Percentiles rank a stretch among this genome's conserved stretches.
phyloP scores from a whole-genome alignment of 2,888 invertebrate species.

The Deilephila elpenor region DNA sequence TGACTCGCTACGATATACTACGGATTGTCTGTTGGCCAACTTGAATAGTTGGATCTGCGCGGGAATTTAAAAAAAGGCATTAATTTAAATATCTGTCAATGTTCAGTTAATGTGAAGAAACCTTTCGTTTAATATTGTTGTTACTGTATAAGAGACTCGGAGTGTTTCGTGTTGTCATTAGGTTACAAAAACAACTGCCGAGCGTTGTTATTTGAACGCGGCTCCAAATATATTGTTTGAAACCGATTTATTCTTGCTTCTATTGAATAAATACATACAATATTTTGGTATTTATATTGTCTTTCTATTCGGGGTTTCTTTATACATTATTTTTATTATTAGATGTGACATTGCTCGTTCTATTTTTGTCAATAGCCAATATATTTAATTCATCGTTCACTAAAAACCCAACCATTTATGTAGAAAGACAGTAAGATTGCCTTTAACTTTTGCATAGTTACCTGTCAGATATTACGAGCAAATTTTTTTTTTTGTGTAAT shows the following conservation, averaged over 20 bases:
- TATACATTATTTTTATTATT: too few relatives aligned
- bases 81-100: not conserved
- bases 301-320: too few relatives aligned
- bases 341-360: too few relatives aligned
- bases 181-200: not conserved
- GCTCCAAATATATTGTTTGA: not conserved
- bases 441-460: too few relatives aligned
- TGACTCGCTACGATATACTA: too few relatives aligned
- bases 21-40: not conserved
- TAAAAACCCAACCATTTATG: too few relatives aligned
- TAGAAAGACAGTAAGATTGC: too few relatives aligned
- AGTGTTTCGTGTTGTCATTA: constrained; percentile 6
- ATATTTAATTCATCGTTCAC: too few relatives aligned
- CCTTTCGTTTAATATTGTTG: constrained; percentile 1
- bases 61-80: not conserved
- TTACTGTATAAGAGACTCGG: constrained; percentile 4
- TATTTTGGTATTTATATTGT: not conserved
- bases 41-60: not conserved
- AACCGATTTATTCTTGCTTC: not conserved
- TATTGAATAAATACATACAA: not conserved
- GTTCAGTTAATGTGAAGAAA: not conserved
- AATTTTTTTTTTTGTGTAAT: too few relatives aligned
- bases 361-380: too few relatives aligned
- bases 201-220: not conserved
- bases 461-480: too few relatives aligned